Conservation (phyloP, 2,797 vertebrate species). For the Perodicticus potto region DNA sequence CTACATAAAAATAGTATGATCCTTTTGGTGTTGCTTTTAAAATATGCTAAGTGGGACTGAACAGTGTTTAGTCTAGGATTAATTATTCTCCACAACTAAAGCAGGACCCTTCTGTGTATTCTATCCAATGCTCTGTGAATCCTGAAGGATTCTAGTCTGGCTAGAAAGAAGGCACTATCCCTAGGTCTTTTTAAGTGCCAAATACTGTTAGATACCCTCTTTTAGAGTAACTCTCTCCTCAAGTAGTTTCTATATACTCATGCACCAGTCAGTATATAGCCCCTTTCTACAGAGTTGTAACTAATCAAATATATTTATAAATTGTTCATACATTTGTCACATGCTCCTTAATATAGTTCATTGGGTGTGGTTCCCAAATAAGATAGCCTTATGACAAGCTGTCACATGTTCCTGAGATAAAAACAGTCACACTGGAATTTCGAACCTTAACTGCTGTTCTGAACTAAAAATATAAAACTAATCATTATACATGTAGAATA, state of each 20-base stretch:
- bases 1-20: conserved; percentile 52
- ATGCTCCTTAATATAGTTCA: conserved; percentile 66
- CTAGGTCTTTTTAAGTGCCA: not conserved
- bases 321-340: conserved; percentile 62
- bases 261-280: not conserved
- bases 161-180: not conserved
- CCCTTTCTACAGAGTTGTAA: conserved; percentile 49
- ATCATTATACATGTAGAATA: conserved; percentile 51
- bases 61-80: not conserved
- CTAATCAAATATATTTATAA: conserved; percentile 75
- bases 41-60: not conserved
- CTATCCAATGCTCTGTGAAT: not conserved
- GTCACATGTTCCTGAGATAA: conserved; percentile 75
- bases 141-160: not conserved
- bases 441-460: conserved; percentile 66
- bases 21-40: conserved; percentile 46
- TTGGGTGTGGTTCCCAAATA: conserved; percentile 67
- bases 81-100: not conserved
- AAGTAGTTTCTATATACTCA: not conserved
- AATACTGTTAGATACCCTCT: not conserved
- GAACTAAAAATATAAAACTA: conserved; percentile 74
- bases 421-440: conserved; percentile 73
- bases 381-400: conserved; percentile 67
- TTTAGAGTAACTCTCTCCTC: not conserved
- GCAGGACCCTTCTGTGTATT: not conserved